Percentiles rank a stretch among this genome's conserved stretches.
Evolutionary conservation across 2,797 vertebrate species (phyloP).

Genomic region (Sebastes vulpes): DNA sequence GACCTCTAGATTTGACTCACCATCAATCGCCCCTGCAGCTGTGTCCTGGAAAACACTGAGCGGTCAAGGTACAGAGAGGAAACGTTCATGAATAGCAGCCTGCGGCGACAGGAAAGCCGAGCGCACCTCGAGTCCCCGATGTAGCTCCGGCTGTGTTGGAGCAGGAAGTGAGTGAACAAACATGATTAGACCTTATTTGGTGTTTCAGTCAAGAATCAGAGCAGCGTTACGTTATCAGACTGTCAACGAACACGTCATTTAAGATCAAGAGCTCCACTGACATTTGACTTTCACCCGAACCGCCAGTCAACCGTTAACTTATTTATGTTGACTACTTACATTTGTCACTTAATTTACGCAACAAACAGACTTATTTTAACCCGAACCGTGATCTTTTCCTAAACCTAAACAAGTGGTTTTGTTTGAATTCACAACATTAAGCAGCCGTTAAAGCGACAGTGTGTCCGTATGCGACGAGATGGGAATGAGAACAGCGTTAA

Average conservation of each 20-base stretch:
- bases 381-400: not conserved
- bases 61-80: constrained; percentile 64
- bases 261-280: not conserved
- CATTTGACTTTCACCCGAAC: too few relatives aligned
- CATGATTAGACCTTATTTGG: constrained; percentile 8
- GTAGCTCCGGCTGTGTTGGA: not conserved
- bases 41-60: constrained; percentile 72
- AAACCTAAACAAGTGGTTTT: not conserved
- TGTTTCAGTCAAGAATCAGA: not conserved
- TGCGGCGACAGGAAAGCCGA: constrained; percentile 67
- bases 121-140: constrained; percentile 33
- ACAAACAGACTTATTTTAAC: not conserved
- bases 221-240: not conserved
- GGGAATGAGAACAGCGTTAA: too few relatives aligned
- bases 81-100: constrained; percentile 73
- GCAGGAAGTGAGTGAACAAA: constrained; percentile 72
- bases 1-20: constrained; percentile 43
- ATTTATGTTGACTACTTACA: not conserved
- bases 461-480: not conserved
- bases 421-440: not conserved
- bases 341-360: not conserved
- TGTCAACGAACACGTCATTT: not conserved
- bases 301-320: too few relatives aligned
- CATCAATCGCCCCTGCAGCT: constrained; percentile 71
- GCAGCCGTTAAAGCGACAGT: not conserved